Conservation (phyloP, 2,888 invertebrate genomes). For the Lepidochrysops patricia region DNA sequence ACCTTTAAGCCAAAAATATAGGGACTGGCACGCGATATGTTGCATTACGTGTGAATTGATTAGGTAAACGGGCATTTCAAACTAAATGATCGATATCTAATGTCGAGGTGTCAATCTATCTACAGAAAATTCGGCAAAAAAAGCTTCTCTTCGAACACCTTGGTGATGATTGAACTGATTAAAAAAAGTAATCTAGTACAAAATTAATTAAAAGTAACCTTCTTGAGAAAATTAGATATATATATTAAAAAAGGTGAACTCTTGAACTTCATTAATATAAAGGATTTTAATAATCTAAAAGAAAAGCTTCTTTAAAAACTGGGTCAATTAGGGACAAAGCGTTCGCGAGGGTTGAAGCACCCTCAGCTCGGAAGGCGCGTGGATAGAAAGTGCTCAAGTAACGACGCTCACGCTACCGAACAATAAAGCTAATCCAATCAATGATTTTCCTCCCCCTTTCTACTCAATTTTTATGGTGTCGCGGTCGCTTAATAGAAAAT, state of each 20-base stretch:
- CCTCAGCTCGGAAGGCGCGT: constrained; percentile 37
- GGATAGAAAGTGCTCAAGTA: constrained; percentile 34
- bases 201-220: too few relatives aligned
- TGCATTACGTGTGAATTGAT: too few relatives aligned
- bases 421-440: not conserved
- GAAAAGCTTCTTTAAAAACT: constrained; percentile 46
- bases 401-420: constrained; percentile 22
- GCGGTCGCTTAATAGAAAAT: not conserved
- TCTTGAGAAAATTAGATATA: too few relatives aligned
- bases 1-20: too few relatives aligned
- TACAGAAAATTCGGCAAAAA: too few relatives aligned
- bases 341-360: constrained; percentile 38
- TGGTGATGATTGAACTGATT: too few relatives aligned
- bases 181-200: too few relatives aligned
- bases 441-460: not conserved
- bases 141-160: too few relatives aligned
- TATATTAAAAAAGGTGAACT: not conserved
- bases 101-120: too few relatives aligned
- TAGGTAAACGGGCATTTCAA: too few relatives aligned
- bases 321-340: constrained; percentile 61
- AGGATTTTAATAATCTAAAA: constrained; percentile 24
- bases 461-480: not conserved
- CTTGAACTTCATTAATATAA: not conserved
- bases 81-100: too few relatives aligned
- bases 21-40: too few relatives aligned